A percentile compares a stretch with the other conserved stretches of the same genome.
Conservation (phyloP, 2,797 vertebrate genomes). For the Chaetophractus vellerosus region DNA sequence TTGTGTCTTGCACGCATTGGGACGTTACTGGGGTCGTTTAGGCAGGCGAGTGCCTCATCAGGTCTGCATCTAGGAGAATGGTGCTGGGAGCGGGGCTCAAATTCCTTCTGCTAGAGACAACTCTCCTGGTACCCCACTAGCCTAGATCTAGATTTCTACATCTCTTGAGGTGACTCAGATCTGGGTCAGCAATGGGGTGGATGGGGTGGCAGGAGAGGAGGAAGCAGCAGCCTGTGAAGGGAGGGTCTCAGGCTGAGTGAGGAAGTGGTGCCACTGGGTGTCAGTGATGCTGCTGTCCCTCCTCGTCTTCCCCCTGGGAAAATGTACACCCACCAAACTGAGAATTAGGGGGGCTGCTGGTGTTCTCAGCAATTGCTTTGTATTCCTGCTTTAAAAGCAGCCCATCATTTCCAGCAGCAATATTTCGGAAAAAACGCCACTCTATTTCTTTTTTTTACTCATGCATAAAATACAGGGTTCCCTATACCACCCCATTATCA, state of each 20-base stretch:
- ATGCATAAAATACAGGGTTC: too few species aligned
- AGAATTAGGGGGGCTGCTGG: background rate
- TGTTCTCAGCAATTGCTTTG: background rate
- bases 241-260: background rate
- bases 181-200: constrained; percentile 38
- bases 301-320: background rate
- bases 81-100: background rate
- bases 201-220: background rate
- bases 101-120: background rate
- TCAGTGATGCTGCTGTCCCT: background rate
- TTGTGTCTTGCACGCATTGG: background rate
- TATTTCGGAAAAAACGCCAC: background rate
- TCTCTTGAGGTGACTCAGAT: background rate
- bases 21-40: background rate
- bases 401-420: background rate
- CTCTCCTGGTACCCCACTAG: background rate
- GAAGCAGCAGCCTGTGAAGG: background rate
- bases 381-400: background rate
- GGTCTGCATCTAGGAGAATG: background rate
- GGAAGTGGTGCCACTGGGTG: accelerated
- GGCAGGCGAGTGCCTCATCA: background rate
- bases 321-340: background rate
- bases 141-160: background rate
- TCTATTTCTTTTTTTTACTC: background rate
- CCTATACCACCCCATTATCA: too few species aligned